phyloP scores from a whole-genome alignment of 2,797 vertebrate species.

The Crenuchus spilurus region DNA sequence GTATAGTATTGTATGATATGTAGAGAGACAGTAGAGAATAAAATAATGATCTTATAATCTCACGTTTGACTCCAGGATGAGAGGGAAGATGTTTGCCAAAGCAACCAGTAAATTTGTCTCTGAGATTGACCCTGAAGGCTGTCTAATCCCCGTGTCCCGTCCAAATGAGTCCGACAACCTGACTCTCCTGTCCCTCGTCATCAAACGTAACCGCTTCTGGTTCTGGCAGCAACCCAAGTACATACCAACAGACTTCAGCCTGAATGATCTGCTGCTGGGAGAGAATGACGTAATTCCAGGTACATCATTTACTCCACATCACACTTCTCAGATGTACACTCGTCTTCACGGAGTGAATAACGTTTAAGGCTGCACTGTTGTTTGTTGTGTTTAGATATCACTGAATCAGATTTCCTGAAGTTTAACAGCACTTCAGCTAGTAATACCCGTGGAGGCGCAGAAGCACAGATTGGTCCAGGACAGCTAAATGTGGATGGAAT shows the following conservation, averaged over 20 bases:
- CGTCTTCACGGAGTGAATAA: neutral
- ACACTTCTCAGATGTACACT: neutral
- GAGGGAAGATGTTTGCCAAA: constrained; percentile 89
- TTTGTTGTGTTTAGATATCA: constrained; percentile 72
- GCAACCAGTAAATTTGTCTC: constrained; percentile 89
- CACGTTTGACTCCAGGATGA: too few relatives aligned
- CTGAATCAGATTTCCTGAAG: constrained; percentile 87
- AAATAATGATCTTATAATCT: too few relatives aligned
- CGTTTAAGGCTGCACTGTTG: too few relatives aligned
- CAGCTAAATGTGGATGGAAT: constrained; percentile 73
- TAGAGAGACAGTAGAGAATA: too few relatives aligned
- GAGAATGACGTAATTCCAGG: constrained; percentile 81
- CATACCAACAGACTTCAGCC: constrained; percentile 79
- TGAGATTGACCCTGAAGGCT: constrained; percentile 83
- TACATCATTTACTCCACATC: constrained; percentile 57
- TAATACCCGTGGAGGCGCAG: constrained; percentile 68
- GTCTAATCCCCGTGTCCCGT: constrained; percentile 84
- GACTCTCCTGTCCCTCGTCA: constrained; percentile 81
- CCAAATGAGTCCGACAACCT: constrained; percentile 84
- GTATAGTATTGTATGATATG: too few relatives aligned
- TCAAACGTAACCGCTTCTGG: constrained; percentile 85
- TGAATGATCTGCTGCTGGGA: constrained; percentile 85
- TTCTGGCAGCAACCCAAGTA: constrained; percentile 90
- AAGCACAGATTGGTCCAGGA: constrained; percentile 67
- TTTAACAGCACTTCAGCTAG: constrained; percentile 81